phyloP scores from a whole-genome alignment of 1,140 invertebrate species.

The Ceratina japonica region DNA sequence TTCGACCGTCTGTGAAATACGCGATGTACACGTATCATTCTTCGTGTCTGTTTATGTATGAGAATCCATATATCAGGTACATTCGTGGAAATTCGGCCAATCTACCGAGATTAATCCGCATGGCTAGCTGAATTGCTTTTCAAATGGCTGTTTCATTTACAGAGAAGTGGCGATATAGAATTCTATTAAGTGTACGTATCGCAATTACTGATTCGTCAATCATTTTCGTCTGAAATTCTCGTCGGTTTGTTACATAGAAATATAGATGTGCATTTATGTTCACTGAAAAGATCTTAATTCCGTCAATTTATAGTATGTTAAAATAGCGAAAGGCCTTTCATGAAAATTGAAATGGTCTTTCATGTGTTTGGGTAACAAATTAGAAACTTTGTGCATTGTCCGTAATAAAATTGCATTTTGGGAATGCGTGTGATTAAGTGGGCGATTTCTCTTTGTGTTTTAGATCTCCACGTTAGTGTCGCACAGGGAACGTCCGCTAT shows the following conservation, averaged over 20 bases:
- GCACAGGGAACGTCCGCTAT: constrained; percentile 79
- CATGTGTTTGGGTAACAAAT: too few species aligned
- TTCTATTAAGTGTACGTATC: background rate
- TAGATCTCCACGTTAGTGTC: constrained; percentile 95
- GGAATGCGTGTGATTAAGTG: too few species aligned
- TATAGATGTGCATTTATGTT: too few species aligned
- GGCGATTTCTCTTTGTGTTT: constrained; percentile 69
- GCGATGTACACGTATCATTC: too few species aligned
- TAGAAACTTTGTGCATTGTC: too few species aligned
- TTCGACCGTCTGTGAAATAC: background rate
- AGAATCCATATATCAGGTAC: background rate
- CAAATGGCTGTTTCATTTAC: constrained; percentile 1
- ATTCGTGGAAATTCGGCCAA: background rate
- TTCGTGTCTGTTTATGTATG: background rate
- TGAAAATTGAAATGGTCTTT: too few species aligned
- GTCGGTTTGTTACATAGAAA: too few species aligned
- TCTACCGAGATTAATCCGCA: background rate
- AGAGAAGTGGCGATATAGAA: background rate
- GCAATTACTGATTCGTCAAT: background rate
- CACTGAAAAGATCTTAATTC: too few species aligned
- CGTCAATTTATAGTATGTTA: too few species aligned
- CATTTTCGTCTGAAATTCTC: constrained; percentile 1
- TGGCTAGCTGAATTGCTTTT: constrained; percentile 13
- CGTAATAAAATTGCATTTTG: background rate
- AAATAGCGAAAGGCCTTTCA: too few species aligned